Base-by-base conservation (phyloP, 2,888 invertebrate genomes). In the Cremastinae sp. region DNA sequence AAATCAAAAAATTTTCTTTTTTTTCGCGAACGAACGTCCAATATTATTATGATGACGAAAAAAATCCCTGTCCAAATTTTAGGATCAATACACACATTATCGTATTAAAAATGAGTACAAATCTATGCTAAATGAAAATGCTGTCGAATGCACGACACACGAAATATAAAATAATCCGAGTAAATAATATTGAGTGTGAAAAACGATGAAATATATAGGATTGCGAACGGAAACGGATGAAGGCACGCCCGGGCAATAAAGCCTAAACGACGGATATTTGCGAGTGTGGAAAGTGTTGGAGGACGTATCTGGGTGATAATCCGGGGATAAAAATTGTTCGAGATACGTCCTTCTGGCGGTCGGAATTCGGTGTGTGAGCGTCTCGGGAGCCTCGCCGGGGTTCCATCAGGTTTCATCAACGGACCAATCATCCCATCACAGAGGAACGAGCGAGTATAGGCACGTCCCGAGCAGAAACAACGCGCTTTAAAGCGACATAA, bases 371-470 rank as follows among this genome's bases (percentile, higher is more conserved):
- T 58, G 16, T 5, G 38, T 16, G 34, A 43, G 49, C 10, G 12
- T 34, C 41, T 28, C 22, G 4, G 18, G 59, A 22, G 16, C n/a
- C n/a, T 28, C 59, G 9, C 45, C 80, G 81, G 83, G 82, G 82
- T 84, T 85, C 84, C 84, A 89, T 89, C 88, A 87, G 84, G 84
- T 83, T 86, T 87, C 86, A 86, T 89, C 87, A 88, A 82, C 81
- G 79, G 72, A 78, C 84, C 89, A 89, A 89, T 89, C 89, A 89
- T 89, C 83, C 85, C 86, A 89, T 89, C 88, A 87, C 82, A 78
- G 59, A 72, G 72, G 69, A 69, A 61, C 51, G 74, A 65, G 36
- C 70, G 68, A 73, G 65, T 70, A n/a, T n/a, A 65, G 73, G 54
- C 73, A 61, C 69, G 72, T 54, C 53, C 61, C 43, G 56, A 61